Conservation (phyloP, 2,797 vertebrate species). For the Echiichthys vipera region DNA sequence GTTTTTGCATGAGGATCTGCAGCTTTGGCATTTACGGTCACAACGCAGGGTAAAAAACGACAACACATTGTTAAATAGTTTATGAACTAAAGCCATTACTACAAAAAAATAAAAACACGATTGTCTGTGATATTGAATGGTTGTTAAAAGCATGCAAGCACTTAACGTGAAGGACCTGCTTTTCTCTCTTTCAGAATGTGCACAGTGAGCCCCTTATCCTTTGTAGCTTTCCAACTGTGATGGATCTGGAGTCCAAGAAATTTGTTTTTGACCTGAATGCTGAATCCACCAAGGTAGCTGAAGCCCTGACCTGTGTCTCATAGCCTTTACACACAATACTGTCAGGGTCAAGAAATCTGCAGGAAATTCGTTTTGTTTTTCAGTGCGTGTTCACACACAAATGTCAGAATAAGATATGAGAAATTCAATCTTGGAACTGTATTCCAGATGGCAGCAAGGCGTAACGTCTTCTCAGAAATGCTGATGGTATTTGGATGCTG, state of each 20-base stretch:
- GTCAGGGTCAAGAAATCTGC: neutral
- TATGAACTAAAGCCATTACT: neutral
- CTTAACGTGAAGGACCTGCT: neutral
- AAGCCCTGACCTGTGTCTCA: neutral
- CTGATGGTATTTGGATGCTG: fast-evolving
- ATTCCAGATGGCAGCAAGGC: fast-evolving
- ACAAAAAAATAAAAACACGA: no score
- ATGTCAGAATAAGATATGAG: neutral
- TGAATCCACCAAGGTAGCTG: neutral
- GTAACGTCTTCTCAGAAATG: fast-evolving
- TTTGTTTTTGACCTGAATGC: constrained; percentile 33
- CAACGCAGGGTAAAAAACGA: constrained; percentile 40
- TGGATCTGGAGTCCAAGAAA: constrained; percentile 68
- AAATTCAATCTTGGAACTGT: neutral
- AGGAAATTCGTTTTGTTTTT: neutral
- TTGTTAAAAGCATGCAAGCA: no score
- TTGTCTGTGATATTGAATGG: neutral
- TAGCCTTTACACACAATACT: neutral
- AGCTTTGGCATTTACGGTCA: constrained; percentile 19
- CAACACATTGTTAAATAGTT: neutral
- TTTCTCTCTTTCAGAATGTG: constrained; percentile 30
- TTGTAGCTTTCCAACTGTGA: constrained; percentile 62
- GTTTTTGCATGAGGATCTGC: constrained; percentile 36
- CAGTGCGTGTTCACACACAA: neutral
- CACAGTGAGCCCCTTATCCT: constrained; percentile 31